These are phyloP conservation scores for Sepiola atlantica DNA, from an alignment of 2,888 invertebrate genomes.

Conservation along the genomic window DNA sequence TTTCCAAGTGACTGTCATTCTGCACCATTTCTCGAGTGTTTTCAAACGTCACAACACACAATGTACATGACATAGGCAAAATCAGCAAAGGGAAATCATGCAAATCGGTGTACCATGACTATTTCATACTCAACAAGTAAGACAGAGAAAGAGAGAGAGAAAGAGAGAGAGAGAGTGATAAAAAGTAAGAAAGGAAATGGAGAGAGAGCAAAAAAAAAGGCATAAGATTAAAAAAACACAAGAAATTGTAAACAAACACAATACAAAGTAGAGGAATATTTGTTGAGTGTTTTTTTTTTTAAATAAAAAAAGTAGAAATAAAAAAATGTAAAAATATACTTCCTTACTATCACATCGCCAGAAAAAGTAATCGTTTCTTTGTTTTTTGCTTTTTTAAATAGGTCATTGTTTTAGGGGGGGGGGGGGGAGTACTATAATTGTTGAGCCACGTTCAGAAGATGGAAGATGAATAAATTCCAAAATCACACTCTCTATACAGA, in stretches of 20 bases:
- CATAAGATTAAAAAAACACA: not conserved
- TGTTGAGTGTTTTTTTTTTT: not conserved
- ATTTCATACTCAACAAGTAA: not conserved
- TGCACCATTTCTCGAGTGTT: not conserved
- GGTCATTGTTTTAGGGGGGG: too few species aligned
- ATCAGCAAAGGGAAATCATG: not conserved
- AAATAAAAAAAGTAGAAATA: not conserved
- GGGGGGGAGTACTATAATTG: too few species aligned
- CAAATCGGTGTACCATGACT: not conserved
- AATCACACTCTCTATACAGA: too few species aligned
- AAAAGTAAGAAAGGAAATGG: not conserved
- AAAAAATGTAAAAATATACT: not conserved
- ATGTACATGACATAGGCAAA: not conserved
- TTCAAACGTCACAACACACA: not conserved
- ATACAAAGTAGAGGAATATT: not conserved
- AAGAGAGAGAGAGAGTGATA: not conserved
- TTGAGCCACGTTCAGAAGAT: too few species aligned
- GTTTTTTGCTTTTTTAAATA: too few species aligned
- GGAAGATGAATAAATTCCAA: too few species aligned
- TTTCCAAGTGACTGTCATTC: not conserved
- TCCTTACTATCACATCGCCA: too few species aligned
- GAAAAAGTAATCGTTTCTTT: too few species aligned
- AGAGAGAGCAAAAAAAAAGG: not conserved
- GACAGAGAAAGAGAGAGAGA: not conserved
- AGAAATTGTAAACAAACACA: not conserved